Percentiles rank a stretch among this genome's conserved stretches.
phyloP scores from a whole-genome alignment of 2,888 invertebrate genomes.

The Drosophila anomalata region DNA sequence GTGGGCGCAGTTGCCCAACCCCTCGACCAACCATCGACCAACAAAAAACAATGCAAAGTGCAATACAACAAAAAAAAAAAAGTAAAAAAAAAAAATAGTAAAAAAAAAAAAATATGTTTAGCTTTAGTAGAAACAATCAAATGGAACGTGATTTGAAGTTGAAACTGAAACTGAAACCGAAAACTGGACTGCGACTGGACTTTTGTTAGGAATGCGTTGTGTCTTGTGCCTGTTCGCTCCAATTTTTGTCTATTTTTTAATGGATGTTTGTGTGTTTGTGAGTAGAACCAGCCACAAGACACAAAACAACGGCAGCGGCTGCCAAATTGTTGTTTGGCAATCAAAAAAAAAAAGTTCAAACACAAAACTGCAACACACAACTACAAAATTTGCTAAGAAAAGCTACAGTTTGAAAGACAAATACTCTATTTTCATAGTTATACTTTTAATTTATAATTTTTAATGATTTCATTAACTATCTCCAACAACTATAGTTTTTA shows the following conservation, averaged over 20 bases:
- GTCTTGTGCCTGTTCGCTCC: constrained; percentile 55
- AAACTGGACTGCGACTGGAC: constrained; percentile 48
- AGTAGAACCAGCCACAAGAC: constrained; percentile 56
- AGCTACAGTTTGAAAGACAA: not conserved
- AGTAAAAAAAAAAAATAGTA: constrained; percentile 9
- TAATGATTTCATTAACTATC: too few species aligned
- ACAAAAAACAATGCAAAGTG: constrained; percentile 46
- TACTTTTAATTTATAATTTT: too few species aligned
- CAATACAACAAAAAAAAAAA: constrained; percentile 17
- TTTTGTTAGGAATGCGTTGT: constrained; percentile 34
- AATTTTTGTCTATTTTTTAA: constrained; percentile 47
- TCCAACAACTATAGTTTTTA: too few species aligned
- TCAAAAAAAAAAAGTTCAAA: constrained; percentile 60
- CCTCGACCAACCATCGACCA: constrained; percentile 8
- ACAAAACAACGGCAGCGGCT: constrained; percentile 32
- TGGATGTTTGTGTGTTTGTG: constrained; percentile 25
- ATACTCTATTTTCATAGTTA: constrained; percentile 4
- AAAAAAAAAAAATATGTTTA: constrained; percentile 9
- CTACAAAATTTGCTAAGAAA: not conserved
- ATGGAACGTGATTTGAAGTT: constrained; percentile 47
- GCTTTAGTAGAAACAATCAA: constrained; percentile 44
- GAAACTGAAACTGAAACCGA: constrained; percentile 56
- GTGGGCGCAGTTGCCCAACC: constrained; percentile 52
- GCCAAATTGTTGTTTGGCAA: constrained; percentile 74
- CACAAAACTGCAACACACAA: constrained; percentile 27